Conservation (phyloP, 2,888 invertebrate species). For the Embidobia sp. region DNA sequence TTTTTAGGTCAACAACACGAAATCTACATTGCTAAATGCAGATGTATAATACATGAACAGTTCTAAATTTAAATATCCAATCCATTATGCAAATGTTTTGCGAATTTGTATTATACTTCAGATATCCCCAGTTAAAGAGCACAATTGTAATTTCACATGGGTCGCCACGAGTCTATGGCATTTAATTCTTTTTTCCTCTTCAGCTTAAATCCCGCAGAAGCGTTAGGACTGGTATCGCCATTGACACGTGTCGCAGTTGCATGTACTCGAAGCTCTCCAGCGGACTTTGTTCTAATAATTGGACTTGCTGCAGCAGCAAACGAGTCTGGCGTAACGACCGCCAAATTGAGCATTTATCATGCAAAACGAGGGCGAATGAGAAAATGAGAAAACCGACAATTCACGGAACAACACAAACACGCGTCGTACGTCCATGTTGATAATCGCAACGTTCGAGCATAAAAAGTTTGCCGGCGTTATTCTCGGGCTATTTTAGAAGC, state of each 20-base stretch:
- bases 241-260: constrained; percentile 33
- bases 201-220: constrained; percentile 4
- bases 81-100: no score
- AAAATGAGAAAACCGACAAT: constrained; percentile 57
- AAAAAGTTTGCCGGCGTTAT: constrained; percentile 27
- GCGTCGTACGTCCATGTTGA: constrained; percentile 13
- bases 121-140: no score
- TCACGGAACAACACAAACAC: constrained; percentile 43
- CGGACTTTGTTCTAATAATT: constrained; percentile 55
- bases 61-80: no score
- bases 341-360: constrained; percentile 62
- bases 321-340: constrained; percentile 55
- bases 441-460: constrained; percentile 21
- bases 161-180: no score
- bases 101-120: no score
- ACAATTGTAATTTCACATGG: no score
- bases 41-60: no score
- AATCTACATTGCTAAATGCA: no score
- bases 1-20: no score
- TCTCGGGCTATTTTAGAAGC: constrained; percentile 7
- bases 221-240: no score
- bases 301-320: constrained; percentile 36
- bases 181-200: no score
- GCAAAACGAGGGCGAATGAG: constrained; percentile 61
- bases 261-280: constrained; percentile 17